Percentiles rank a stretch among this genome's conserved stretches.
Conservation (phyloP, 2,797 vertebrate species). For the Peromyscus eremicus region DNA sequence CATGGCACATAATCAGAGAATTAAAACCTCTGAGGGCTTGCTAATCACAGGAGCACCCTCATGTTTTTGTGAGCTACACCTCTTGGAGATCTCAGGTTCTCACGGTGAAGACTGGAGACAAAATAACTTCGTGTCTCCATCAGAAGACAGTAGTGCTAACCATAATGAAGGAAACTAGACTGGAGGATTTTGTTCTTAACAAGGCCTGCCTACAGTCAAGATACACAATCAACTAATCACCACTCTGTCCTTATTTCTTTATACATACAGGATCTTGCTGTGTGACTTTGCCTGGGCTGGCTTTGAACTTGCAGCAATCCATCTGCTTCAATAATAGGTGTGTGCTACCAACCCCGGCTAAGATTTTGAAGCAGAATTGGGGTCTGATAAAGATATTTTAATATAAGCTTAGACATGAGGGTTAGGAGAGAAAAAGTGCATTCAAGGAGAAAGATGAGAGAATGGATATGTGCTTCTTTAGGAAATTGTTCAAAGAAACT, state of each 20-base stretch:
- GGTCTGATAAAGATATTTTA: not conserved
- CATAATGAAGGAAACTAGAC: not conserved
- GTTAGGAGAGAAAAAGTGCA: not conserved
- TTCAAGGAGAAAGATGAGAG: not conserved
- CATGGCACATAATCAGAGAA: not conserved
- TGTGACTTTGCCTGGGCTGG: not conserved
- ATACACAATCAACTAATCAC: not conserved
- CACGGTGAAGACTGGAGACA: not conserved
- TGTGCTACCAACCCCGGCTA: not conserved
- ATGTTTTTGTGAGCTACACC: not conserved
- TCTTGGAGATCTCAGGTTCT: not conserved
- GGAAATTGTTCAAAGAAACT: not conserved
- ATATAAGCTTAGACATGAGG: not conserved
- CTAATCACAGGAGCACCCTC: not conserved
- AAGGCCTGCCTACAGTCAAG: not conserved
- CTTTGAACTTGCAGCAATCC: not conserved
- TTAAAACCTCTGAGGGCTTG: not conserved
- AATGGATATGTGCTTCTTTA: not conserved
- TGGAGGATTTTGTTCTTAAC: not conserved
- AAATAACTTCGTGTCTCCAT: not conserved
- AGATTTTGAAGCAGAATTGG: not conserved
- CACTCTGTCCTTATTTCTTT: not conserved
- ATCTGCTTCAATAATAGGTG: not conserved
- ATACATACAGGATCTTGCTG: not conserved
- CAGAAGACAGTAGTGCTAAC: not conserved